Base-by-base conservation (phyloP, 2,888 invertebrate species). In the Aporophyla nigra region DNA sequence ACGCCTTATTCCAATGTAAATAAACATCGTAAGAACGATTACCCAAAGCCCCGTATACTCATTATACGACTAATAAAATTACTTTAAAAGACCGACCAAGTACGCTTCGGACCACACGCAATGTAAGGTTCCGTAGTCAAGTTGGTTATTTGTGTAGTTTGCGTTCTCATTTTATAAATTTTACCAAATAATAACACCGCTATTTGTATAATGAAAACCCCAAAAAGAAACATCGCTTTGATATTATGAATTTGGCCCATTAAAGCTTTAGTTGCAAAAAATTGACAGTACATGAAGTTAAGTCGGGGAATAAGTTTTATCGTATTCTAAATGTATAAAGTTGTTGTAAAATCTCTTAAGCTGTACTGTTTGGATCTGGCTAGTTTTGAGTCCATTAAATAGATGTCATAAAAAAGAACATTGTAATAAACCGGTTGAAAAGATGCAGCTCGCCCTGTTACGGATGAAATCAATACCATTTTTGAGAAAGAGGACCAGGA, bases 1-100 rank as follows among this genome's bases (percentile, higher is more conserved):
- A 46, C 43, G n/a, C 43, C 59, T 53, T 66, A 76, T 16, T 46
- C 21, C 19, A 76, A 65, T 53, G 33, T 59, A 66, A 65, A 67
- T 76, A 59, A 68, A 76, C 67, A 74, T 16, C 9, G 10, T 54
- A 46, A 2, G 68, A 53, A 69, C 33, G 53, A 76, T 76, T 76
- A 76, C 51, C 16, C 5, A 67, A 68, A 76, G 24, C 24, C 59
- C 61, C 12, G 54, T 63, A 63, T 40, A 63, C 54, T 63, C 16
- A 63, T 54, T 33, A 40, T 19, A 27, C 4, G 49, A 69, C 16
- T 68, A 76, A 53, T n/a, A 56, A 43, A 43, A 10, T 33, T 46
- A 12, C 10, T 46, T 46, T 33, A 19, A 69, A 58, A 71, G 21
- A 53, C 40, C 14, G 10, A 43, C 24, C 9, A 53, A 27, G 24